Evolutionary conservation across 2,888 invertebrate species (phyloP), one percentile per base, ranked within the genome.

Genomic region (Adelphocoris suturalis): DNA sequence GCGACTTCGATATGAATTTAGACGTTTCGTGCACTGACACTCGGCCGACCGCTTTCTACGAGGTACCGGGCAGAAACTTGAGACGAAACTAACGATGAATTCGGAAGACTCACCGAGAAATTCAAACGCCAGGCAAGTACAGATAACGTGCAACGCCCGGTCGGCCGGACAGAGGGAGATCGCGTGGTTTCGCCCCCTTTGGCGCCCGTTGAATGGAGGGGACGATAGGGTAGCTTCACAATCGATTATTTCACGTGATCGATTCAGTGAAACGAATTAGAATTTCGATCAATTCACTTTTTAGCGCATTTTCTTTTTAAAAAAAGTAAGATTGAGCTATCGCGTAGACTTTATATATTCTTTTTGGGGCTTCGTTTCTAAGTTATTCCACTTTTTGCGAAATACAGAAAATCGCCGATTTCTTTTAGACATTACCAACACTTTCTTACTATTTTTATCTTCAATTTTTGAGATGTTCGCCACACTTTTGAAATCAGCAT

Each of bases 161-260:
- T 5, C 68, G 23, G 9, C 68, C 11, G 68, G 13, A 11, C 19
- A 68, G 68, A 68, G 68, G 68, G 27, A 27, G 68, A 57, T 57
- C 57, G 57, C 57, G 57, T 57, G 57, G 57, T 57, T 57, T 57
- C 57, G 57, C 57, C 57, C 57, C 57, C 57, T 57, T 57, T 57
- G 57, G 14, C 16, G 14, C 57, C n/a, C 57, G 68, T 68, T 37
- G 37, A 13, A 23, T 23, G 68, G 68, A 12, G 23, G 19, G 61
- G 19, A n/a, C n/a, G 68, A 0, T 11, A 9, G 27, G 23, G 27
- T 11, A 0, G 68, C 7, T 23, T 68, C 68, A 19, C 23, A 52
- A 61, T 61, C 61, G 61, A 61, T 61, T 61, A 19, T 27, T 68
- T 19, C 19, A 13, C 4, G 37, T 7, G 19, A 68, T 68, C 68